Base-by-base conservation (phyloP, 1,140 invertebrate species). In the Chelonus insularis region DNA sequence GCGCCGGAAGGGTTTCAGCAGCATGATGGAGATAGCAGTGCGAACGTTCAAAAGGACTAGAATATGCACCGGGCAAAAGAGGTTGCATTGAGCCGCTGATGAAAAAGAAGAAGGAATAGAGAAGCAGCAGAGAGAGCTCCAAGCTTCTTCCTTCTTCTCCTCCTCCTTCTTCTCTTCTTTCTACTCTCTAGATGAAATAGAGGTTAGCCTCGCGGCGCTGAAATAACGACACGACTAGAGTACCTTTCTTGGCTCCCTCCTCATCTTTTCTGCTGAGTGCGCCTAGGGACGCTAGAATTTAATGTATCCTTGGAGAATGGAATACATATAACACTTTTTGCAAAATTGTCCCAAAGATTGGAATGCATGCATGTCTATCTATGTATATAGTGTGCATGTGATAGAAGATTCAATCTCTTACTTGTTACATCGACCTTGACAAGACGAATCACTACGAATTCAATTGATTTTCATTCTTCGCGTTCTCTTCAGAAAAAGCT, bases 181-280 rank as follows among this genome's bases (percentile, higher is more conserved):
- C 59, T 60, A 52, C 56, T 69, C 60, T 64, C 64, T 68, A 76
- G 69, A 74, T 72, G 71, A 74, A 70, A 76, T 73, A 73, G 70
- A 73, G 67, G 64, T 67, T 66, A 60, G 68, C 70, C 74, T 76
- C 62, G 69, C 72, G 72, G 74, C 72, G 68, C 64, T 72, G 66
- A 73, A 76, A 74, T 74, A 76, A 76, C 74, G 72, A 76, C 72
- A 71, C 68, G 68, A 71, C 63, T 68, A 65, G 43, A 70, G 71
- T 67, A 66, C 65, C 68, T 68, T 72, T 70, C 70, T 65, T 57
- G 59, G 58, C 41, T 57, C 36, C 34, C 39, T 20, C 47, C 41
- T 57, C 25, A 20, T 43, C 59, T 55, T 54, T 50, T 23, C 56
- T 51, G 51, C 25, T 16, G 50, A 59, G 57, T 36, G 25, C 57